A percentile compares a stretch with the other conserved stretches of the same genome.
Conservation (phyloP, 2,888 invertebrate genomes). For the Glaucopsyche alexis region DNA sequence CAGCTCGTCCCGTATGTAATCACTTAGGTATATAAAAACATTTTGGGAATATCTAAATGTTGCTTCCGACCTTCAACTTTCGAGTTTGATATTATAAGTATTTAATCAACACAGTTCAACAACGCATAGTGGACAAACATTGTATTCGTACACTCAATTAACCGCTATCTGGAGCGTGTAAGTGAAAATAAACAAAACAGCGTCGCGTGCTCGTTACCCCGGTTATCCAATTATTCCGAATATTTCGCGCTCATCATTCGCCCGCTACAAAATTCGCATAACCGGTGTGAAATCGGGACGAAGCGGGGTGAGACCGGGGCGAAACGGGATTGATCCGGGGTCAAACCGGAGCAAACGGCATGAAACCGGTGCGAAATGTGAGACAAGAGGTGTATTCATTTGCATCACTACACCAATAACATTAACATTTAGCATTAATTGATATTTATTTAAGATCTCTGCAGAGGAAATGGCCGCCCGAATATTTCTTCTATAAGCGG, state of each 20-base stretch:
- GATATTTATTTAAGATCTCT: not conserved
- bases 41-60: not conserved
- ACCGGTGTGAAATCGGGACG: no score
- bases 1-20: no score
- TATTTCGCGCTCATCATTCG: constrained; percentile 1
- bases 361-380: not conserved
- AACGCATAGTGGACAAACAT: not conserved
- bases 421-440: not conserved
- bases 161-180: not conserved
- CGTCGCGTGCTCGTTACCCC: not conserved
- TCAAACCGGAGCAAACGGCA: not conserved
- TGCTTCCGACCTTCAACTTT: not conserved
- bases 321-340: not conserved
- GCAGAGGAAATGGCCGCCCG: not conserved
- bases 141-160: not conserved
- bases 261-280: not conserved
- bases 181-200: constrained; percentile 12
- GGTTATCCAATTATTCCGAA: constrained; percentile 14
- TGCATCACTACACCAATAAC: not conserved
- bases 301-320: not conserved
- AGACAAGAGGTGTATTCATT: not conserved
- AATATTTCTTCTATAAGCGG: not conserved
- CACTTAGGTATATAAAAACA: not conserved
- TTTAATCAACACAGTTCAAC: not conserved
- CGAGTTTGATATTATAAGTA: not conserved